Evolutionary conservation across 37 sponge, comb jelly and placozoan genomes (phyloP).

Genomic region (Agelas oroides): DNA sequence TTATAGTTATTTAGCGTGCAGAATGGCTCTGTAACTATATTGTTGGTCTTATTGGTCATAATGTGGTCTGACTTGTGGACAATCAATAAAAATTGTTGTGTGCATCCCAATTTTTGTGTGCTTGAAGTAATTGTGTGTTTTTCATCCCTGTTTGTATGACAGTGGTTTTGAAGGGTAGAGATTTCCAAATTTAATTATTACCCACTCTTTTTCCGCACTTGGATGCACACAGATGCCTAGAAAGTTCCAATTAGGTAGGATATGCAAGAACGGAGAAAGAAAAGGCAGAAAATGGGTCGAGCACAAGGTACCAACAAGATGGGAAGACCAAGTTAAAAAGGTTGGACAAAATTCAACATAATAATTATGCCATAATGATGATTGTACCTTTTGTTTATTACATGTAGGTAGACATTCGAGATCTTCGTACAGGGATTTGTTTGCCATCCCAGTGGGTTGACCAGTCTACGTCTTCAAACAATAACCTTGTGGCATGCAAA

Average conservation of each 20-base stretch:
- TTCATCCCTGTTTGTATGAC: neutral
- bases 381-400: neutral
- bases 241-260: neutral
- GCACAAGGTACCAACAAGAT: slow-evolving; percentile 3
- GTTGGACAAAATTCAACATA: neutral
- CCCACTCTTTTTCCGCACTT: too few species aligned
- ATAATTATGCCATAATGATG: neutral
- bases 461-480: slow-evolving; percentile 9
- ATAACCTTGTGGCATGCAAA: too few species aligned
- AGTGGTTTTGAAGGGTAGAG: neutral
- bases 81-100: neutral
- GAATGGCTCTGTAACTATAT: neutral
- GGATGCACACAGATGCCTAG: neutral
- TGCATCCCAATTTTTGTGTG: neutral
- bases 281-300: neutral
- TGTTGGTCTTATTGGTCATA: neutral
- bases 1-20: neutral
- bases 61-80: neutral
- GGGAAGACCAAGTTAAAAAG: slow-evolving; percentile 13
- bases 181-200: too few species aligned
- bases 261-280: slow-evolving; percentile 7
- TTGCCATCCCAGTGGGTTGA: slow-evolving; percentile 11
- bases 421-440: slow-evolving; percentile 5
- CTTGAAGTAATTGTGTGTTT: neutral
- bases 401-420: slow-evolving; percentile 14